These are phyloP conservation scores for Clepsis dumicolana DNA, from an alignment of 2,888 invertebrate species.

Conservation along the genomic window DNA sequence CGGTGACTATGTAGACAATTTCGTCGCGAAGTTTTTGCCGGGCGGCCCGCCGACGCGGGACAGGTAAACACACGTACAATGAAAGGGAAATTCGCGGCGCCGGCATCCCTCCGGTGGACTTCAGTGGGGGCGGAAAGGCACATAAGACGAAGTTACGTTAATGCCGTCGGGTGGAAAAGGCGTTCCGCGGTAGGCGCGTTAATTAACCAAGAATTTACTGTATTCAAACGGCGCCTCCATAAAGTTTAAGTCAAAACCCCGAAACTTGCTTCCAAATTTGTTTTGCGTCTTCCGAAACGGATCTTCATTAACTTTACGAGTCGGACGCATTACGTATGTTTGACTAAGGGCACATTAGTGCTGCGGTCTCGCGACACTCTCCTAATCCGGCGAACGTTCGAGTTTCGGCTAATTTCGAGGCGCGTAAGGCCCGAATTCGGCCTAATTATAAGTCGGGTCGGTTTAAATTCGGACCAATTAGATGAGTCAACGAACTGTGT, in stretches of 20 bases:
- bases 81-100: constrained; percentile 39
- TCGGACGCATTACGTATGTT: constrained; percentile 77
- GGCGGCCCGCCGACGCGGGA: constrained; percentile 42
- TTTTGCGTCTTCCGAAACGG: constrained; percentile 68
- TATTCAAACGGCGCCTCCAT: constrained; percentile 70
- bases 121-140: constrained; percentile 51
- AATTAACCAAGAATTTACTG: constrained; percentile 80
- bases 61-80: constrained; percentile 44
- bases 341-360: constrained; percentile 74
- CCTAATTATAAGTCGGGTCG: constrained; percentile 82
- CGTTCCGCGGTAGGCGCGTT: constrained; percentile 62
- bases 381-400: constrained; percentile 74
- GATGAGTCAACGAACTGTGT: constrained; percentile 85
- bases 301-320: constrained; percentile 78
- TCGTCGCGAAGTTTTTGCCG: constrained; percentile 55
- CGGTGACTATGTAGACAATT: constrained; percentile 67
- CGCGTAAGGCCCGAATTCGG: constrained; percentile 74
- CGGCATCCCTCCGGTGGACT: constrained; percentile 30
- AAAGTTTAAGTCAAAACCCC: constrained; percentile 72
- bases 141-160: constrained; percentile 58
- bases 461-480: constrained; percentile 84
- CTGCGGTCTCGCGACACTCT: constrained; percentile 64
- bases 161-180: constrained; percentile 49
- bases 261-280: constrained; percentile 76
- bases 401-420: constrained; percentile 78